These are phyloP conservation scores for Okamejei kenojei DNA, from an alignment of 2,797 vertebrate genomes.

Conservation along the genomic window DNA sequence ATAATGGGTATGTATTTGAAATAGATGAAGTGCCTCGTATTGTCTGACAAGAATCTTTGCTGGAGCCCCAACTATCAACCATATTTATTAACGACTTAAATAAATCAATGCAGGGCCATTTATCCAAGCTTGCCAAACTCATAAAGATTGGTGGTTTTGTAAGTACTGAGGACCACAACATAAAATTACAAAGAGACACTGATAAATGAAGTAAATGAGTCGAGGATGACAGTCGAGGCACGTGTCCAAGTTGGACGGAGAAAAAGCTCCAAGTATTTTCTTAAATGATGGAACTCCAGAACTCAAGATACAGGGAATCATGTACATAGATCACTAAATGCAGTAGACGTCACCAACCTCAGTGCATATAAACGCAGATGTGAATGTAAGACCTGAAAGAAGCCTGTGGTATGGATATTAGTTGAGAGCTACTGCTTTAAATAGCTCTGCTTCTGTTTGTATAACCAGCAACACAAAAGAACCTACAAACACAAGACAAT, in stretches of 20 bases:
- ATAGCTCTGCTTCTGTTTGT: too few species aligned
- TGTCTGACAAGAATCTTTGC: neutral
- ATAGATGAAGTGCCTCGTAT: neutral
- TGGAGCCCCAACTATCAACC: neutral
- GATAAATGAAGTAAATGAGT: neutral
- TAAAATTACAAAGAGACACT: neutral
- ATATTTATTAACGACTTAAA: neutral
- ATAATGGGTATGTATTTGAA: neutral
- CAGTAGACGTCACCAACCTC: neutral
- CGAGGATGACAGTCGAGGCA: neutral
- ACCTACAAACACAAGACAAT: neutral
- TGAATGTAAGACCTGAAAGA: too few species aligned
- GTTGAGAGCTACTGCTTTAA: too few species aligned
- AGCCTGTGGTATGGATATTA: too few species aligned
- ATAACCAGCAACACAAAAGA: too few species aligned
- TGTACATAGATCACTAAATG: neutral
- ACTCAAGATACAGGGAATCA: too few species aligned
- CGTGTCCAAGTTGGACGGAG: neutral
- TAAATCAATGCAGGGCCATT: neutral
- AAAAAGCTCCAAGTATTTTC: neutral
- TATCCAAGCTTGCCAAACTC: neutral
- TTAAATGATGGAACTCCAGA: too few species aligned
- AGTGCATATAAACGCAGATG: too few species aligned
- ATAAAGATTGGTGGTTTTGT: neutral
- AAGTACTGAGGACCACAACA: neutral